A percentile compares a stretch with the other conserved stretches of the same genome.
phyloP scores from a whole-genome alignment of 1,140 invertebrate species.

The Odontomachus brunneus region DNA sequence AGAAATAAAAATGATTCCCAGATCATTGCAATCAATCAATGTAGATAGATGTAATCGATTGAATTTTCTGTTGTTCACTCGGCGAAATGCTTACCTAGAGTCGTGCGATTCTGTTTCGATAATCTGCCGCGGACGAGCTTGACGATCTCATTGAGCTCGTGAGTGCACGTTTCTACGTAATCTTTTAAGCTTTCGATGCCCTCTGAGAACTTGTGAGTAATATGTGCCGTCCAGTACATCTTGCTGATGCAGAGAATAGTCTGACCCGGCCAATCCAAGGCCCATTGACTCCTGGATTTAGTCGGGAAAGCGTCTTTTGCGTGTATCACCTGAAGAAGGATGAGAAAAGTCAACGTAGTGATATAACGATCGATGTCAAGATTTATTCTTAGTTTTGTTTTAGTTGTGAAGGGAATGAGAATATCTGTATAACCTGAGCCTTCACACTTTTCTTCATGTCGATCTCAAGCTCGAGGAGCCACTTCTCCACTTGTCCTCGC shows the following conservation, averaged over 20 bases:
- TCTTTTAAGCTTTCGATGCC: constrained; percentile 85
- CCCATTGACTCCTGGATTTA: constrained; percentile 91
- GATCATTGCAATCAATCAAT: background rate
- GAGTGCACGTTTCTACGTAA: constrained; percentile 87
- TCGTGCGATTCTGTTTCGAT: constrained; percentile 95
- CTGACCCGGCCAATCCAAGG: constrained; percentile 95
- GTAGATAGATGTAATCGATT: background rate
- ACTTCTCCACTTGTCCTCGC: constrained; percentile 98
- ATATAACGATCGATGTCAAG: background rate
- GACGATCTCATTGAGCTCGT: constrained; percentile 94
- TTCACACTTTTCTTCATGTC: constrained; percentile 96
- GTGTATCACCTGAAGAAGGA: constrained; percentile 81
- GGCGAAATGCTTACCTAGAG: constrained; percentile 88
- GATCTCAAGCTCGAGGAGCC: constrained; percentile 96
- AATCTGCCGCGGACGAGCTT: constrained; percentile 94
- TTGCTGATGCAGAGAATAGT: constrained; percentile 94
- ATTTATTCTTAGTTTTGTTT: background rate
- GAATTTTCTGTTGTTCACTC: constrained; percentile 16
- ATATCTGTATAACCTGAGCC: constrained; percentile 86
- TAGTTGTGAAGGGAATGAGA: background rate
- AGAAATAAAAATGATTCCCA: background rate
- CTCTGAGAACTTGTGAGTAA: constrained; percentile 90
- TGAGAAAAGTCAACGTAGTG: background rate
- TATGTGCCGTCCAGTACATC: constrained; percentile 95
- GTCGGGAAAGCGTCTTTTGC: constrained; percentile 89